These are phyloP conservation scores for Patella vulgata DNA, from an alignment of 1,140 invertebrate species.

Conservation along the genomic window DNA sequence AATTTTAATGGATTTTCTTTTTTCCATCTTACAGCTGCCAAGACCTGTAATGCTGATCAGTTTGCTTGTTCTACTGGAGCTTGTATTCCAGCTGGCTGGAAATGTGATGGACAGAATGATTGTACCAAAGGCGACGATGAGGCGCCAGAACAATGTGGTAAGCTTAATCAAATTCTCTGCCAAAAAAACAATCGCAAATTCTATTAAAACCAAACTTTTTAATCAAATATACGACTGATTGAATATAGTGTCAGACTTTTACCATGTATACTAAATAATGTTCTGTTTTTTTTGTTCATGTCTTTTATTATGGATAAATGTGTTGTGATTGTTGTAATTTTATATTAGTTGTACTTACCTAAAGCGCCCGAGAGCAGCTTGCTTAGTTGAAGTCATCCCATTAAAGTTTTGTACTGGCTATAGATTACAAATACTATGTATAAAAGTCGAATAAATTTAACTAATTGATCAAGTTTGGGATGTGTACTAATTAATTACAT, in stretches of 20 bases:
- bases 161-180: not conserved
- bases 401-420: not conserved
- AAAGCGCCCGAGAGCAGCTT: no score
- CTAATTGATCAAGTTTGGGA: no score
- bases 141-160: slow-evolving; percentile 38
- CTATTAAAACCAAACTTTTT: not conserved
- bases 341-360: no score
- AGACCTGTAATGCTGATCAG: slow-evolving; percentile 65
- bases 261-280: no score
- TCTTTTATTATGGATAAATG: no score
- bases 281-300: not conserved
- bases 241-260: no score
- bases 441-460: no score
- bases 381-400: not conserved
- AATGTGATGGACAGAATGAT: slow-evolving; percentile 92
- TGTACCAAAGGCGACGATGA: slow-evolving; percentile 86
- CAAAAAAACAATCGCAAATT: not conserved
- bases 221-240: no score
- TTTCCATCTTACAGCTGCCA: slow-evolving; percentile 25
- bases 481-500: no score
- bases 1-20: no score
- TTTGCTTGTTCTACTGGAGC: slow-evolving; percentile 70
- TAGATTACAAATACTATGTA: no score
- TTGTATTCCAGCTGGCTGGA: slow-evolving; percentile 92
- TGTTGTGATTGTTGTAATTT: no score